These are phyloP conservation scores for Enteromius argenteus DNA, from an alignment of 2,797 vertebrate species.

Conservation along the genomic window DNA sequence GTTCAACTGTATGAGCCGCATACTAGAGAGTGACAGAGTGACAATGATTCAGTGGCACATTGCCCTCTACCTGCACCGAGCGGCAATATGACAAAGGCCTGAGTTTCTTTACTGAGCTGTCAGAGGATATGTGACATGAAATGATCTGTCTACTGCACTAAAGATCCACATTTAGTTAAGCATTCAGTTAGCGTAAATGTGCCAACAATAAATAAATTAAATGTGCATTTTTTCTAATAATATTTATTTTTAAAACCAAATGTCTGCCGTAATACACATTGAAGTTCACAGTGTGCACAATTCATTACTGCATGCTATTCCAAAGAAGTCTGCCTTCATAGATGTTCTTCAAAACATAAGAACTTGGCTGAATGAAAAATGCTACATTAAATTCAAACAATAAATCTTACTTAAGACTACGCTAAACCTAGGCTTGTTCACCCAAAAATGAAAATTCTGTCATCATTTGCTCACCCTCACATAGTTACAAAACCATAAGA, in stretches of 20 bases:
- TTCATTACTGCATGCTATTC: background rate
- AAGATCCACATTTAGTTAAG: background rate
- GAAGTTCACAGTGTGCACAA: background rate
- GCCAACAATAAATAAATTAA: background rate
- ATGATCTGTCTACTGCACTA: background rate
- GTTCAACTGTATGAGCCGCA: background rate
- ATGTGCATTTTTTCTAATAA: background rate
- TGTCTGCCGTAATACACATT: background rate
- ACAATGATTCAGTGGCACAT: constrained; percentile 41
- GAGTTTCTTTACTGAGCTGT: background rate
- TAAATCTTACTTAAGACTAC: background rate
- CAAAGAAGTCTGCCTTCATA: background rate
- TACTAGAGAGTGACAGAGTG: background rate
- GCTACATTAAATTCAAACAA: background rate
- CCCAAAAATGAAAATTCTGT: background rate
- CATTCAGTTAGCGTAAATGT: background rate
- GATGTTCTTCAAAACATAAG: background rate
- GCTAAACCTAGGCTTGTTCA: background rate
- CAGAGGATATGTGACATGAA: background rate
- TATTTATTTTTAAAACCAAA: background rate
- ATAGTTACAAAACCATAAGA: background rate
- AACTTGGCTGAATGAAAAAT: background rate
- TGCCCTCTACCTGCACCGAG: constrained; percentile 50
- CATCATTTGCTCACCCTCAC: background rate
- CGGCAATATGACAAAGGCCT: constrained; percentile 23